These are phyloP conservation scores for Cheilosia vernalis DNA, from an alignment of 2,888 invertebrate genomes.

Conservation along the genomic window DNA sequence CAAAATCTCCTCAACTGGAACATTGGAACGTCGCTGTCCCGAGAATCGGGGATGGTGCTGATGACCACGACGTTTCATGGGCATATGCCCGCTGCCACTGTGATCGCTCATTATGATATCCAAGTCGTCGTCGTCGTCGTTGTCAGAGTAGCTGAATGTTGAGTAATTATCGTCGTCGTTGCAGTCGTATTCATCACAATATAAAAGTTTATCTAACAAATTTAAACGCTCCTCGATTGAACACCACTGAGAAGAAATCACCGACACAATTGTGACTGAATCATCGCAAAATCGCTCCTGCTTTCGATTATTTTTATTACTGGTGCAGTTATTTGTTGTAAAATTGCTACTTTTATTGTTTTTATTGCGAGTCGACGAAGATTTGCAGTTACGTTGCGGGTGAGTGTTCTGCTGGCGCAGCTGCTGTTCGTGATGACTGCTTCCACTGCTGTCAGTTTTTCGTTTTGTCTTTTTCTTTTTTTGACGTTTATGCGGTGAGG, in stretches of 20 bases:
- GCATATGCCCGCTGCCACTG: conserved; percentile 75
- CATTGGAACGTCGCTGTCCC: conserved; percentile 85
- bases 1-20: conserved; percentile 84
- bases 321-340: conserved; percentile 63
- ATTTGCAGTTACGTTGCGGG: conserved; percentile 69
- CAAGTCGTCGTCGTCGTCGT: conserved; percentile 50
- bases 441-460: conserved; percentile 67
- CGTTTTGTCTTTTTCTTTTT: conserved; percentile 76
- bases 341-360: conserved; percentile 53
- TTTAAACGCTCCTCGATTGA: conserved; percentile 82
- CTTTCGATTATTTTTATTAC: conserved; percentile 68
- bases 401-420: conserved; percentile 67
- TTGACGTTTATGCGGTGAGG: conserved; percentile 67
- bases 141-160: conserved; percentile 65
- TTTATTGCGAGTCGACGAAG: conserved; percentile 68
- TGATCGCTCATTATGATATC: conserved; percentile 77
- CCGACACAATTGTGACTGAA: conserved; percentile 77
- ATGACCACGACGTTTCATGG: conserved; percentile 87
- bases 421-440: conserved; percentile 65
- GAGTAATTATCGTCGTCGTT: conserved; percentile 75
- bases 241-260: conserved; percentile 81
- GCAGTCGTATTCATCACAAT: conserved; percentile 81
- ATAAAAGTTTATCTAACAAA: conserved; percentile 81
- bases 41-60: conserved; percentile 90
- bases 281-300: conserved; percentile 57